These are phyloP conservation scores for Passer domesticus DNA, from an alignment of 2,113 vertebrate genomes.

Conservation along the genomic window DNA sequence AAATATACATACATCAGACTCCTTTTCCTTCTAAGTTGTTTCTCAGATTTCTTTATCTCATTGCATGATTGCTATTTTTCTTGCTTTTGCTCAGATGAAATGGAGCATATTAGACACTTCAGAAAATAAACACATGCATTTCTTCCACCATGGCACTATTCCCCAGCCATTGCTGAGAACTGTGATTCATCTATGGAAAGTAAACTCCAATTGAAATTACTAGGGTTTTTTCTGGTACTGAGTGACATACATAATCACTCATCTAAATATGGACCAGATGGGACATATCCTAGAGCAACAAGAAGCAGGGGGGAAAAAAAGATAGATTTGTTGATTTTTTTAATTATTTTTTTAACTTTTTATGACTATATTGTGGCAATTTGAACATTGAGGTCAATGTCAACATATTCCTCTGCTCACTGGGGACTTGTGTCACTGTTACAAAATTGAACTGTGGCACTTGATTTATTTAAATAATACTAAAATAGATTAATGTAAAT, in stretches of 20 bases:
- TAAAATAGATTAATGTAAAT: conserved; percentile 7
- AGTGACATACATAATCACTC: neutral
- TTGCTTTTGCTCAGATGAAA: neutral
- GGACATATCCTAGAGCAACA: neutral
- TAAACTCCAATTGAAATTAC: neutral
- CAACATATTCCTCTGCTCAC: neutral
- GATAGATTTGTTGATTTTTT: neutral
- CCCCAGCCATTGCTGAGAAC: neutral
- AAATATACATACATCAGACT: neutral
- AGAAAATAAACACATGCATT: neutral
- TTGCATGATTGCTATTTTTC: neutral
- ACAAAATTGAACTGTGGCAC: neutral
- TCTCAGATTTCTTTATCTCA: neutral
- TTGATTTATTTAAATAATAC: neutral
- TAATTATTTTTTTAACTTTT: neutral
- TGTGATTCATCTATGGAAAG: neutral
- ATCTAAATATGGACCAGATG: conserved; percentile 6
- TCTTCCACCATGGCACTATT: neutral
- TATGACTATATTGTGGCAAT: neutral
- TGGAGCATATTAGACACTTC: neutral
- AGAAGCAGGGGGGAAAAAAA: neutral
- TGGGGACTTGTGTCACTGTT: neutral
- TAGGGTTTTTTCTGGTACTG: neutral
- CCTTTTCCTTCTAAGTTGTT: neutral
- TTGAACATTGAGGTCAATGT: neutral